Base-by-base conservation (phyloP, 2,888 invertebrate species). In the Herminia tarsipennalis region DNA sequence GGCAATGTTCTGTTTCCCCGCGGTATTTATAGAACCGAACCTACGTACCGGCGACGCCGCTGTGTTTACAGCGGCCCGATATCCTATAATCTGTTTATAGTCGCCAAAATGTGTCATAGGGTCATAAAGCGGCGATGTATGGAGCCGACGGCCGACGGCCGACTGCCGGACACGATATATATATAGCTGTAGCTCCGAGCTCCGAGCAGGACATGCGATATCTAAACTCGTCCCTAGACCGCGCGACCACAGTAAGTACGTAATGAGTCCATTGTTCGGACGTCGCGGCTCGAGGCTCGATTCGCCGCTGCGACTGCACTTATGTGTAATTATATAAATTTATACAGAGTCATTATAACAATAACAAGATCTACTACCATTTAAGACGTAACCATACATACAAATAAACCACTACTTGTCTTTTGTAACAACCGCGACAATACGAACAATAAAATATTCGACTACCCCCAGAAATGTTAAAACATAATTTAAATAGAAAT, bases 361-460 rank as follows among this genome's bases (percentile, higher is more conserved):
- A n/a, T 14, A 27, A 14, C 21, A 9, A n/a, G 5, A 9, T 40
- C 9, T 6, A 29, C 9, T 21, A 13, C 20, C 34, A 21, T 16
- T 33, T 10, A 20, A 21, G 6, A 20, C 25, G 9, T 5, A 17
- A 41, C 8, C 21, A 28, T 22, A 8, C 10, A 17, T 8, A 29
- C 21, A 20, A 27, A 27, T 35, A 35, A 24, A 22, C 21, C 13
- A 34, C 22, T 6, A 22, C 9, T 28, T 43, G 42, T 43, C 42
- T 43, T 43, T 42, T 42, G 28, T 21, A 20, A 28, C 18, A 25
- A 34, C 18, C 27, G 10, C 33, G 25, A 40, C 29, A 16, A 18
- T 30, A 17, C n/a, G 5, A 1, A 8, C n/a, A 29, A 5, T 12
- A 18, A 35, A 12, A 42, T 28, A 18, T 42, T 29, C 28, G 33